A percentile compares a stretch with the other conserved stretches of the same genome.
Conservation (phyloP, 2,888 invertebrate genomes). For the Acleris holmiana region DNA sequence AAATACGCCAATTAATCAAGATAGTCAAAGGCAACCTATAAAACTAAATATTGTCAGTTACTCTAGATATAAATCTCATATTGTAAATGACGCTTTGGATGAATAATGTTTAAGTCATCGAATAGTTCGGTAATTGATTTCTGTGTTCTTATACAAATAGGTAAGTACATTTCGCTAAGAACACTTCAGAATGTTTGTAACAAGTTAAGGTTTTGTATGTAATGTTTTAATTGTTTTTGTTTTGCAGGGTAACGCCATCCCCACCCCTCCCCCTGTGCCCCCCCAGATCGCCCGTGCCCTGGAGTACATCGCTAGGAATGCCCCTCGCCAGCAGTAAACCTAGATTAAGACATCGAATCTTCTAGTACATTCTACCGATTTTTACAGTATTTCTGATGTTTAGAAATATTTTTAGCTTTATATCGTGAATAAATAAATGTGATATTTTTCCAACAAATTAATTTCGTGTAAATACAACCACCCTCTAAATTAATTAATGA, state of each 20-base stretch:
- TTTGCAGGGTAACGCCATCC: constrained; percentile 68
- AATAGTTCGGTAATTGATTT: too few species aligned
- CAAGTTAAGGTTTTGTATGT: background rate
- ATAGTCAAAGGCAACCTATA: too few species aligned
- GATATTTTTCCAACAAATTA: constrained; percentile 47
- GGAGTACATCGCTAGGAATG: constrained; percentile 55
- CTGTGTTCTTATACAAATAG: too few species aligned
- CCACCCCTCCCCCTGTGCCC: constrained; percentile 80
- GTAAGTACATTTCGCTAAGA: too few species aligned
- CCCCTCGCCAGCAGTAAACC: constrained; percentile 49
- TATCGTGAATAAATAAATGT: constrained; percentile 46
- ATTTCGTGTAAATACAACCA: background rate
- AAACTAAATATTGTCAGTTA: too few species aligned
- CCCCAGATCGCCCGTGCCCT: constrained; percentile 73
- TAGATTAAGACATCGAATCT: constrained; percentile 36
- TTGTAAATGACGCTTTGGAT: background rate
- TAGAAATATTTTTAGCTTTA: constrained; percentile 22
- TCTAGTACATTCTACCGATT: constrained; percentile 19
- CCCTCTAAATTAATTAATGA: background rate
- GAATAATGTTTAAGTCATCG: too few species aligned
- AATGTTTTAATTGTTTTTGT: constrained; percentile 26
- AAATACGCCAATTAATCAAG: too few species aligned
- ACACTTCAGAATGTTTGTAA: too few species aligned
- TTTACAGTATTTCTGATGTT: constrained; percentile 24
- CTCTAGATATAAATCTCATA: too few species aligned